A percentile compares a stretch with the other conserved stretches of the same genome.
These are phyloP conservation scores for Phycodurus eques DNA, from an alignment of 2,113 vertebrate species.

Conservation along the genomic window DNA sequence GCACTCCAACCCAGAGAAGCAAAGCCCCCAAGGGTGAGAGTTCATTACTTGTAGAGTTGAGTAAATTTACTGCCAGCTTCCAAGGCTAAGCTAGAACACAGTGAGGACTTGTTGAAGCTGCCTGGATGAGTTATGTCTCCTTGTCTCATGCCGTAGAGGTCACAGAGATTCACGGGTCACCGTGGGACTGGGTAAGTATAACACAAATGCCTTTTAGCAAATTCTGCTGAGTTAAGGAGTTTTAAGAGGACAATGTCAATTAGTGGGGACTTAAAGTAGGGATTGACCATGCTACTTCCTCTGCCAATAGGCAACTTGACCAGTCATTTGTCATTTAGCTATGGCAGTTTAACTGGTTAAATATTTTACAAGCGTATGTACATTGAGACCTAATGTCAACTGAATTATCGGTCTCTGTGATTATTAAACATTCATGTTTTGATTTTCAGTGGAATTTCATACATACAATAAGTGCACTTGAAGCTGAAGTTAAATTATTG, in stretches of 20 bases:
- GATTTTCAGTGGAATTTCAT: background rate
- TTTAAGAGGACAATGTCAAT: conserved; percentile 19
- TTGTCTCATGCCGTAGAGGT: conserved; percentile 56
- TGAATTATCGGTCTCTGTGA: background rate
- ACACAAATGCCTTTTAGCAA: conserved; percentile 40
- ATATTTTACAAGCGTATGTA: background rate
- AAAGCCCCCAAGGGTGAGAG: conserved; percentile 40
- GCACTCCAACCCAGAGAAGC: conserved; percentile 41
- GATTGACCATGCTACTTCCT: conserved; percentile 17
- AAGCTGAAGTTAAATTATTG: background rate
- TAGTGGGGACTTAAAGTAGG: conserved; percentile 31
- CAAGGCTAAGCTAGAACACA: conserved; percentile 54
- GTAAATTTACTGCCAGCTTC: conserved; percentile 60
- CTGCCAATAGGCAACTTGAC: conserved; percentile 11
- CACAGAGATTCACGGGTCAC: conserved; percentile 59
- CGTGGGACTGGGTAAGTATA: conserved; percentile 43
- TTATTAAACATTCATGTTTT: background rate
- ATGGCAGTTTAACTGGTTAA: conserved; percentile 1
- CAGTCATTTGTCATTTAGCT: conserved; percentile 25
- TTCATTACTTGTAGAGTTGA: conserved; percentile 52
- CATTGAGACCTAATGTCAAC: background rate
- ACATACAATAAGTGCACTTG: background rate
- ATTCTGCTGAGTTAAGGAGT: conserved; percentile 44
- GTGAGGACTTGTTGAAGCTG: conserved; percentile 65
- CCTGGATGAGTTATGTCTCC: conserved; percentile 61